Evolutionary conservation across 2,888 invertebrate species (phyloP).

Genomic region (Caenorhabditis afra): DNA sequence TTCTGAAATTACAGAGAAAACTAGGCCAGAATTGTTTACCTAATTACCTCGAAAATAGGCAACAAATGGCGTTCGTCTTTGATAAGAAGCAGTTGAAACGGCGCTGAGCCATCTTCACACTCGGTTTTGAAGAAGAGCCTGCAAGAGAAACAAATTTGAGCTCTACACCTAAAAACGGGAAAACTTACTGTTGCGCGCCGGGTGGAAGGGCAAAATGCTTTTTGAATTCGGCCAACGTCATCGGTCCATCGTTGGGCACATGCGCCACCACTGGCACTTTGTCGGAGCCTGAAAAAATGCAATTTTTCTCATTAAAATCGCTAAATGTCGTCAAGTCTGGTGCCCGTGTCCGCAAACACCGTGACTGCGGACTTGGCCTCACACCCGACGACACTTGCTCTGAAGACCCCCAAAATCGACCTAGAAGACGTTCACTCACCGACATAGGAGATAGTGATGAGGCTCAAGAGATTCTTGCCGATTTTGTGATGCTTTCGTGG

Average conservation of each 20-base stretch:
- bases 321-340: no score
- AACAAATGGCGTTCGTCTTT: slow-evolving; percentile 64
- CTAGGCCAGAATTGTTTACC: no score
- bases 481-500: slow-evolving; percentile 38
- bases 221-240: slow-evolving; percentile 73
- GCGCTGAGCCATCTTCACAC: slow-evolving; percentile 71
- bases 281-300: slow-evolving; percentile 55
- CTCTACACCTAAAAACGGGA: neutral
- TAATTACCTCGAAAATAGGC: slow-evolving; percentile 70
- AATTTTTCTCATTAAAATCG: no score
- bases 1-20: slow-evolving; percentile 35
- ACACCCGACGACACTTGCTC: no score
- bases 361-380: no score
- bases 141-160: slow-evolving; percentile 25
- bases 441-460: slow-evolving; percentile 58
- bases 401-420: no score
- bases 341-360: no score
- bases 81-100: slow-evolving; percentile 69
- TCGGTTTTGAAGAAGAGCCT: slow-evolving; percentile 74
- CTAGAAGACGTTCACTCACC: no score
- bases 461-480: slow-evolving; percentile 37
- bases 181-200: slow-evolving; percentile 67
- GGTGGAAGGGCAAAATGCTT: slow-evolving; percentile 69
- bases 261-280: slow-evolving; percentile 76
- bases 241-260: slow-evolving; percentile 62